Base-by-base conservation (phyloP, 2,888 invertebrate species). In the Caenorhabditis afra region DNA sequence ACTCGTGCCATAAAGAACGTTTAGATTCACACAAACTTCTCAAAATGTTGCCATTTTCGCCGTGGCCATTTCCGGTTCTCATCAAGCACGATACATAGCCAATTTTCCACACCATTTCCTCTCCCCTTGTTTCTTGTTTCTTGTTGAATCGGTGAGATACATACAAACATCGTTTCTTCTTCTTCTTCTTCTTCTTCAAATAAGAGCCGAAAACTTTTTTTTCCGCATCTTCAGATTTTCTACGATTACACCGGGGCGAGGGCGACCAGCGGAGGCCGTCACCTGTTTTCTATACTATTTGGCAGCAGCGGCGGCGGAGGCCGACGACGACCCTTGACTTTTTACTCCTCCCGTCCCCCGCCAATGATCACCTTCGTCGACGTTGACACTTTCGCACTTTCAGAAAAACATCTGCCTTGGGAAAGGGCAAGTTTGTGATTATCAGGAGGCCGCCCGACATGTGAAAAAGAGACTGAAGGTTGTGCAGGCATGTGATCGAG, bases 371-470 rank as follows among this genome's bases (percentile, higher is more conserved):
- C 45, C 37, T 45, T 37, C n/a, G 18, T 35, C n/a, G 29, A 29
- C 29, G 29, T 5, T n/a, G 12, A 44, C 14, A 20, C 44, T 23
- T 18, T 55, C 47, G 62, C 55, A 64, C 71, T 71, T 49, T 55
- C 49, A 49, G 23, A 62, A 49, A 57, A 71, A 71, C 47, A 57
- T 39, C 39, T 44, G 59, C 0, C 29, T 29, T 22, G 7, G 3
- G 47, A 45, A 41, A 58, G 57, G 22, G 29, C 71, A 41, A 3
- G 16, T 61, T 35, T 62, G n/a, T 47, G 29, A 29, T 18, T 64
- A 71, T 71, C 71, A 57, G 57, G 62, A 62, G 71, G 71, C 41
- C 62, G 62, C 62, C 37, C 39, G 41, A 55, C 55, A 55, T 47
- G 47, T 47, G 70, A 61, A 53, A n/a, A 41, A 62, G 53, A 61